Base-by-base conservation (phyloP, 1,140 invertebrate species). In the Pinna nobilis region DNA sequence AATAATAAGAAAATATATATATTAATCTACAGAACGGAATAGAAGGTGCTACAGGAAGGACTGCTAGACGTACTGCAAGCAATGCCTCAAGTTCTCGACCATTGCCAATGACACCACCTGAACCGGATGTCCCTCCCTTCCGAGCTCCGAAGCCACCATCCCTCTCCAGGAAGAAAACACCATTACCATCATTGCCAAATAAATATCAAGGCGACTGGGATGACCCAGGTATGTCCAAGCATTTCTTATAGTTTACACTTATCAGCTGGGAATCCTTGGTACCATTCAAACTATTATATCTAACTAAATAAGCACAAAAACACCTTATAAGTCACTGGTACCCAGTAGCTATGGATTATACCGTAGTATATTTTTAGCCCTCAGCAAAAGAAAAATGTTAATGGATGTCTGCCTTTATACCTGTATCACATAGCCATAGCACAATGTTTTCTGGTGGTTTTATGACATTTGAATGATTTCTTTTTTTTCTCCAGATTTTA, bases 151-250 rank as follows among this genome's bases (percentile, higher is more conserved):
- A 59, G 55, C 55, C 55, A 1, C 55, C 55, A n/a, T n/a, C n/a
- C n/a, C n/a, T n/a, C n/a, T n/a, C n/a, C n/a, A n/a, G n/a, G n/a
- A n/a, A n/a, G n/a, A n/a, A 20, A 44, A 35, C 59, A 6, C 39
- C 59, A 30, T 18, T 41, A 15, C 59, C 59, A 3, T 25, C 39
- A 41, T 23, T 63, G 18, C 59, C 59, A 44, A 37, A 35, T 5
- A 63, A 28, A 20, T 37, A 63, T 4, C 35, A 44, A 1, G 59
- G 39, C 23, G 44, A 18, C 6, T 63, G 59, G 59, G 59, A 63
- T 15, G 59, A 63, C 15, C 59, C 33, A 63, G 59, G 59, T 63
- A 7, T 41, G 28, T 1, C 13, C 18, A 20, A 20, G 11, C 18
- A 3, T 53, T 2, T 53, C 18, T 53, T 20, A 53, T 15, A 20